Evolutionary conservation across 2,888 invertebrate genomes (phyloP).

Genomic region (Synergus itoensis): DNA sequence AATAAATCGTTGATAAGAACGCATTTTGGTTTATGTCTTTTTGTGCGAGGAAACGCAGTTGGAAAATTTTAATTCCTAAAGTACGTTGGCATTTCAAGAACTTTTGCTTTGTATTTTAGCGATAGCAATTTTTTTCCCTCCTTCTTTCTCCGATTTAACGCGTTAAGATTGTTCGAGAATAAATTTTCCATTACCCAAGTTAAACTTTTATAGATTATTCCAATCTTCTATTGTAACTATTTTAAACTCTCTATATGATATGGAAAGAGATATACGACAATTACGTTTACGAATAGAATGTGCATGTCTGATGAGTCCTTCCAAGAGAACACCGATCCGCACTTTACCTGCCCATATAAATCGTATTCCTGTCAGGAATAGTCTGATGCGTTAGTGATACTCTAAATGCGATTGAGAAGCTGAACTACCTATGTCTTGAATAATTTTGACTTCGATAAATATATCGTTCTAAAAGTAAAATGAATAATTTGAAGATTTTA

Average conservation of each 20-base stretch:
- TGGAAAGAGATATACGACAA: conserved; percentile 62
- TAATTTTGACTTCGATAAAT: not conserved
- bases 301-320: conserved; percentile 72
- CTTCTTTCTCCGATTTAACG: not conserved
- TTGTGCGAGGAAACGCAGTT: not conserved
- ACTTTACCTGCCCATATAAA: conserved; percentile 71
- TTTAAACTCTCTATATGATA: not conserved
- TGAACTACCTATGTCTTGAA: conserved; percentile 44
- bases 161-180: not conserved
- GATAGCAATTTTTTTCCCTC: not conserved
- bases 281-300: conserved; percentile 62
- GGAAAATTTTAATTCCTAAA: not conserved
- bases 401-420: conserved; percentile 51
- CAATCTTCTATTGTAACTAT: not conserved
- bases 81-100: not conserved
- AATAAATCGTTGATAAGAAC: not conserved
- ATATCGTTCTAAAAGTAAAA: not conserved
- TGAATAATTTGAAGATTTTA: not conserved
- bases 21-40: not conserved
- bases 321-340: conserved; percentile 71
- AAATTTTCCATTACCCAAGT: no score
- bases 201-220: not conserved
- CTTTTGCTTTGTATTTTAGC: not conserved
- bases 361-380: conserved; percentile 58
- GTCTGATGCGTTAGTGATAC: conserved; percentile 54